Base-by-base conservation (phyloP, 37 sponge, comb jelly and placozoan genomes). In the Bolinopsis microptera region DNA sequence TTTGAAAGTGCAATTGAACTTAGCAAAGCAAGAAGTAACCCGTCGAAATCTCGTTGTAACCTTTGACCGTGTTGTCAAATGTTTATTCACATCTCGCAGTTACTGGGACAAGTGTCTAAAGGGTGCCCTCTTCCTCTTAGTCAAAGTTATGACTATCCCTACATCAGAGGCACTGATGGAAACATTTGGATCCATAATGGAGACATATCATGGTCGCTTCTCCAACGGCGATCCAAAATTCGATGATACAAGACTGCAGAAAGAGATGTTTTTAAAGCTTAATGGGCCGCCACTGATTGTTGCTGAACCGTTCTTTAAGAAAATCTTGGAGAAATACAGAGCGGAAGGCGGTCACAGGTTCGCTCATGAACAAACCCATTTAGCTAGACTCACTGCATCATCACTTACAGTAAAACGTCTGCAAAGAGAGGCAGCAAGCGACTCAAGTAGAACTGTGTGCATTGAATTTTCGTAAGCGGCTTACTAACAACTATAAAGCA, bases 151-250 rank as follows among this genome's bases (percentile, higher is more conserved):
- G 26, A 70, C 74, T 24, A 70, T 70, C 2, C 74, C 74, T n/a
- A 24, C 74, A 22, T 70, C 74, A n/a, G 74, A 70, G 74, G 74
- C 74, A 70, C 21, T 70, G 2, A 70, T 70, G 74, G 74, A 70
- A 26, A 70, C 74, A 1, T 22, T 70, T 2, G 74, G 74, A 3
- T 70, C 74, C 16, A 70, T 70, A 70, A 70, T 70, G 74, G 74
- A 70, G 26, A 70, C 1, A 70, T 22, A n/a, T 70, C 74, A 70
- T 26, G 21, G 26, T 24, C 74, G 74, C 1, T 70, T 70, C 26
- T 24, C 5, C 74, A 9, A 70, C 74, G 3, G 74, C 21, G 74
- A 70, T 2, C 24, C 74, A 2, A 5, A 1, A 8, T 5, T 70
- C 2, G 74, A 70, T 70, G 74, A 70, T 70, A 9, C 1, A 70